Evolutionary conservation across 2,797 vertebrate species (phyloP).

Genomic region (Macroramphosus scolopax): DNA sequence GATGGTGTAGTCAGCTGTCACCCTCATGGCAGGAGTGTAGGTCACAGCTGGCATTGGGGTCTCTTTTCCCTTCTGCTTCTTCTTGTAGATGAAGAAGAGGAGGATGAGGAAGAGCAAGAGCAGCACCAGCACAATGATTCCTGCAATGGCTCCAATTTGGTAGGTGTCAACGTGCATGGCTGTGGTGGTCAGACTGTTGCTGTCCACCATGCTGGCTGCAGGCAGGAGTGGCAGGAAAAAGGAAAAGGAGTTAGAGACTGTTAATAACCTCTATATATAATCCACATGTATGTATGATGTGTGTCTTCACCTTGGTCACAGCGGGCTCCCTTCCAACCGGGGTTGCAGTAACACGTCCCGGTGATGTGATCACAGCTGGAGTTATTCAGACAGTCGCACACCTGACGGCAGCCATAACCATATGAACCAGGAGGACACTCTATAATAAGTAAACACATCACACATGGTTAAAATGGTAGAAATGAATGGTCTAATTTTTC

Average conservation of each 20-base stretch:
- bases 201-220: conserved; percentile 73
- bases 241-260: too few relatives aligned
- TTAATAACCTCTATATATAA: too few relatives aligned
- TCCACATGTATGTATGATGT: too few relatives aligned
- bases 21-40: conserved; percentile 89
- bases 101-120: conserved; percentile 89
- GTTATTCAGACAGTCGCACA: conserved; percentile 96
- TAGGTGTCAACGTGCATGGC: conserved; percentile 89
- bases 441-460: conserved; percentile 43
- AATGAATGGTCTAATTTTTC: too few relatives aligned
- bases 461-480: too few relatives aligned
- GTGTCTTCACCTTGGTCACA: conserved; percentile 89
- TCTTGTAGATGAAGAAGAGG: conserved; percentile 90
- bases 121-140: conserved; percentile 89
- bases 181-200: conserved; percentile 90
- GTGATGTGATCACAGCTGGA: conserved; percentile 97
- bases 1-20: conserved; percentile 84
- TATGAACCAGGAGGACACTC: conserved; percentile 89
- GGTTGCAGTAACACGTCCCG: conserved; percentile 94
- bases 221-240: too few relatives aligned
- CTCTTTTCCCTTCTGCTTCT: conserved; percentile 93
- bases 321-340: conserved; percentile 92
- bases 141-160: conserved; percentile 91
- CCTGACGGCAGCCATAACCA: conserved; percentile 93
- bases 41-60: conserved; percentile 87